These are phyloP conservation scores for Anguilla anguilla DNA, from an alignment of 2,797 vertebrate species.

Conservation along the genomic window DNA sequence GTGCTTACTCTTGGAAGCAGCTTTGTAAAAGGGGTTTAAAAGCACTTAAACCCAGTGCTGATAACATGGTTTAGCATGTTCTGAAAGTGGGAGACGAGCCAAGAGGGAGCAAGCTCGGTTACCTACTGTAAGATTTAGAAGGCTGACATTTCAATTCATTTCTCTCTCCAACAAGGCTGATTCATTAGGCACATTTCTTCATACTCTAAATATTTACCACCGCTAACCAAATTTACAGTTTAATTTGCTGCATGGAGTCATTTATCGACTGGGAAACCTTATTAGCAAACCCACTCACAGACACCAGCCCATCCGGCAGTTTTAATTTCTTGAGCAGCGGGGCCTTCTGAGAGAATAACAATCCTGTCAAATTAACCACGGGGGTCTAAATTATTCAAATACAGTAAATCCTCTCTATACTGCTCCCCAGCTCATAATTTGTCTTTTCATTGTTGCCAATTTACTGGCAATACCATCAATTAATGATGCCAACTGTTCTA, in stretches of 20 bases:
- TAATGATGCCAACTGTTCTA: conserved; percentile 90
- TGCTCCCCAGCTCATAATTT: conserved; percentile 91
- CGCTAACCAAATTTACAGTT: conserved; percentile 88
- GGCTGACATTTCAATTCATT: conserved; percentile 72
- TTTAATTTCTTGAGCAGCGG: conserved; percentile 93
- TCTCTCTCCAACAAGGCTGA: conserved; percentile 59
- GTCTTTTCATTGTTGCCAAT: conserved; percentile 94
- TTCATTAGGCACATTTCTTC: conserved; percentile 78
- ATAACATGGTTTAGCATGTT: conserved; percentile 27
- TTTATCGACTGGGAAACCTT: conserved; percentile 91
- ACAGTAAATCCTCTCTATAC: conserved; percentile 92
- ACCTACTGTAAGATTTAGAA: conserved; percentile 68
- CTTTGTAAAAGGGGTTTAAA: background rate
- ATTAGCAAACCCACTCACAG: conserved; percentile 74
- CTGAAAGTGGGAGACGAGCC: conserved; percentile 55
- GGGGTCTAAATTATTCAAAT: conserved; percentile 99
- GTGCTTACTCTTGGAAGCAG: conserved; percentile 50
- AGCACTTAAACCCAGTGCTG: conserved; percentile 39
- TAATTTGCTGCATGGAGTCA: conserved; percentile 92
- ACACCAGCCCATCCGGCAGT: conserved; percentile 77
- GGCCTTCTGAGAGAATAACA: conserved; percentile 92
- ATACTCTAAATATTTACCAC: conserved; percentile 87
- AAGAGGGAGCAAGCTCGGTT: conserved; percentile 50
- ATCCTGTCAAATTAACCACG: conserved; percentile 90
- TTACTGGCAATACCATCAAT: conserved; percentile 93